phyloP scores from a whole-genome alignment of 2,888 invertebrate genomes.

The Agrotis clavis region DNA sequence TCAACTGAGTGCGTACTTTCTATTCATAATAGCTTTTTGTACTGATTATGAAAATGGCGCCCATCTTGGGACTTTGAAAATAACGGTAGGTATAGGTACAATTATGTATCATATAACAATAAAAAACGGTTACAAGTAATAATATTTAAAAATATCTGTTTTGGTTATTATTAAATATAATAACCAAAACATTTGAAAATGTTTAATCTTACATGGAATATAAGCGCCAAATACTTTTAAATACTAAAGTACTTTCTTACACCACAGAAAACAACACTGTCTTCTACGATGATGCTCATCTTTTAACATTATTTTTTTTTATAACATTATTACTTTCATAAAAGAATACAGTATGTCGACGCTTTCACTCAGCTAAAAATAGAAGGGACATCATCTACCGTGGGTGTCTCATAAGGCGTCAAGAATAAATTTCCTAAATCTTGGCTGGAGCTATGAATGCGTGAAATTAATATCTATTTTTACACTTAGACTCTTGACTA shows the following conservation, averaged over 20 bases:
- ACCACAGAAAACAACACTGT: not conserved
- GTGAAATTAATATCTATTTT: constrained; percentile 41
- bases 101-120: no score
- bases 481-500: constrained; percentile 9
- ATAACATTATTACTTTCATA: constrained; percentile 19
- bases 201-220: no score
- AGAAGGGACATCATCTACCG: constrained; percentile 21
- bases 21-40: not conserved
- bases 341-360: not conserved
- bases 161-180: no score
- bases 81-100: not conserved
- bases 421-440: constrained; percentile 16
- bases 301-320: not conserved
- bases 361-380: constrained; percentile 38
- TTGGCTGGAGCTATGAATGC: constrained; percentile 15
- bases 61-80: not conserved
- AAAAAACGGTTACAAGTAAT: no score
- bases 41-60: constrained; percentile 14
- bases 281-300: not conserved
- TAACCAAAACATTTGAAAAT: no score
- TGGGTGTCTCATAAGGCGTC: constrained; percentile 16
- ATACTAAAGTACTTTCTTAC: no score
- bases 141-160: no score
- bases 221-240: no score
- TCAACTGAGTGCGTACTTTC: not conserved